phyloP scores from a whole-genome alignment of 2,888 invertebrate species.

The Oasisia sp. region DNA sequence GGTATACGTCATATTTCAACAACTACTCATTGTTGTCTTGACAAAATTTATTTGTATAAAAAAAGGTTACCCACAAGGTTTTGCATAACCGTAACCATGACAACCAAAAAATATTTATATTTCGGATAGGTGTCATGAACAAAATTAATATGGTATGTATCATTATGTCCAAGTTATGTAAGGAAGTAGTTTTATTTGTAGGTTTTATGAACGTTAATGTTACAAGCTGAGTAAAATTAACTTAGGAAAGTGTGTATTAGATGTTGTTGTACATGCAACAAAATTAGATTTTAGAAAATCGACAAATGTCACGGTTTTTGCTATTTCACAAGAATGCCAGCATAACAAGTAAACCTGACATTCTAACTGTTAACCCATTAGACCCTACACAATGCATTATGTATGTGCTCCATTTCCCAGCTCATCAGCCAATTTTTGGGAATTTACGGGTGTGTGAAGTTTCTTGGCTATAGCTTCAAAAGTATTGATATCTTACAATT shows the following conservation, averaged over 20 bases:
- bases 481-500: too few relatives aligned
- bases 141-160: neutral
- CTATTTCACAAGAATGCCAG: neutral
- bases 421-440: too few relatives aligned
- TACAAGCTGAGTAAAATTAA: neutral
- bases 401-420: too few relatives aligned
- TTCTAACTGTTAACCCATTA: too few relatives aligned
- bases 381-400: too few relatives aligned
- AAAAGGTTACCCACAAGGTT: neutral
- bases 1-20: neutral
- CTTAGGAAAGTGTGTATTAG: neutral
- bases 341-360: too few relatives aligned
- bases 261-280: neutral
- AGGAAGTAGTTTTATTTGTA: neutral
- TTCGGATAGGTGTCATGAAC: neutral
- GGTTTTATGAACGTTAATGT: neutral
- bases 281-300: neutral
- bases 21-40: neutral
- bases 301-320: neutral
- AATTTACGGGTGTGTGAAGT: too few relatives aligned
- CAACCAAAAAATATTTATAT: neutral
- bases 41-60: neutral
- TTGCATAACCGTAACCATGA: slow-evolving; percentile 5
- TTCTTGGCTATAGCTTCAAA: too few relatives aligned
- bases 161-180: neutral